A percentile compares a stretch with the other conserved stretches of the same genome.
Conservation (phyloP, 2,113 vertebrate genomes). For the Tragulus kanchil region DNA sequence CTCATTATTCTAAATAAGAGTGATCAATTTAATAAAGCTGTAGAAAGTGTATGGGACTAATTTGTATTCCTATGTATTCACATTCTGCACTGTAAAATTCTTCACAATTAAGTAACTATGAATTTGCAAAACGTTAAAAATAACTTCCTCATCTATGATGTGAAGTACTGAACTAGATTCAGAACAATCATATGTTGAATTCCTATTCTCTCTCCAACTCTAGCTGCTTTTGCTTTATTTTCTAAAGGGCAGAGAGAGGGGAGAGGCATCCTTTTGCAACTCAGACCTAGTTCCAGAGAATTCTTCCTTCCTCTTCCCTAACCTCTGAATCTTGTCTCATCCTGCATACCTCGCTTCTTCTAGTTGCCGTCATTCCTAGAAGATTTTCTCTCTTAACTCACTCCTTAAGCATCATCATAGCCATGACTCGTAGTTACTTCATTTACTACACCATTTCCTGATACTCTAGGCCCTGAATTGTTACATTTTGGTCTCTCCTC, state of each 20-base stretch:
- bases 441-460: background rate
- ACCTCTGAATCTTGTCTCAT: background rate
- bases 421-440: background rate
- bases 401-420: background rate
- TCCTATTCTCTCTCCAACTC: background rate
- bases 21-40: slow-evolving; percentile 2
- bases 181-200: background rate
- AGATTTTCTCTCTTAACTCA: background rate
- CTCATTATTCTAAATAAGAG: slow-evolving; percentile 40
- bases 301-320: background rate
- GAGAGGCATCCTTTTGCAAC: background rate
- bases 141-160: background rate
- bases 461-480: background rate
- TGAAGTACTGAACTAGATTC: background rate
- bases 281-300: background rate
- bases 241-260: background rate
- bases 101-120: slow-evolving; percentile 34
- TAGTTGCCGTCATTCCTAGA: background rate
- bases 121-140: background rate
- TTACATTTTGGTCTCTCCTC: background rate
- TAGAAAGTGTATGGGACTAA: background rate
- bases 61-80: background rate
- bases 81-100: background rate
- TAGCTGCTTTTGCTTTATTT: background rate
- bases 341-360: background rate